A percentile compares a stretch with the other conserved stretches of the same genome.
Evolutionary conservation across 2,113 vertebrate species (phyloP).

Genomic region (Albula goreensis): DNA sequence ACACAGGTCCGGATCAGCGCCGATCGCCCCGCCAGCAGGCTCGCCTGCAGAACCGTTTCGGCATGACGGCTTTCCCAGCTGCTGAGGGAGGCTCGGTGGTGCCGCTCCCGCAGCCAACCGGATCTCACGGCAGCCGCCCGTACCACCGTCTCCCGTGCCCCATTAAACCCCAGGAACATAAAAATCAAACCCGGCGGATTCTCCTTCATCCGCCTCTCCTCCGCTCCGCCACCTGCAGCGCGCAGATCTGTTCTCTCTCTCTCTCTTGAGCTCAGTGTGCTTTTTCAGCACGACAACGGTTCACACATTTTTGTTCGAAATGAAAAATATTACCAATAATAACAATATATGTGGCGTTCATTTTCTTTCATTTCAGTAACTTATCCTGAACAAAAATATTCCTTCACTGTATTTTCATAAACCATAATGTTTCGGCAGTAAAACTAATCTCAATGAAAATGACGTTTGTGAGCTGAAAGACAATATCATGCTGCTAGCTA

Average conservation of each 20-base stretch:
- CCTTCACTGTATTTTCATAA: no score
- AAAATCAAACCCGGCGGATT: neutral
- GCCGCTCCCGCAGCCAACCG: neutral
- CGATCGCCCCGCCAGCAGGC: neutral
- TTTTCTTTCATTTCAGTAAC: no score
- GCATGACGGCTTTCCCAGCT: neutral
- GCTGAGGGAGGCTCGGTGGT: neutral
- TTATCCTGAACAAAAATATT: no score
- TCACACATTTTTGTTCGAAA: neutral
- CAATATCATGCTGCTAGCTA: no score
- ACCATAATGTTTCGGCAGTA: no score
- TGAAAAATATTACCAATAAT: no score
- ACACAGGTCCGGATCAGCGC: neutral
- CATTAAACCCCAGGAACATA: neutral
- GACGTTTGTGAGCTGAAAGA: no score
- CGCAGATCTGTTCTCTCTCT: neutral
- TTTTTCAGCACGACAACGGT: neutral
- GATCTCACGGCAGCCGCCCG: neutral
- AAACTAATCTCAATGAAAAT: no score
- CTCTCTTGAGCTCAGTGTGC: neutral
- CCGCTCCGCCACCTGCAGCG: neutral
- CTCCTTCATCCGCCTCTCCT: neutral
- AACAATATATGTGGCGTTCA: no score
- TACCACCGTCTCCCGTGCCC: neutral
- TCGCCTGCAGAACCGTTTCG: neutral